These are phyloP conservation scores for Cryptophagus acutangulus DNA, from an alignment of 2,888 invertebrate genomes.

Conservation along the genomic window DNA sequence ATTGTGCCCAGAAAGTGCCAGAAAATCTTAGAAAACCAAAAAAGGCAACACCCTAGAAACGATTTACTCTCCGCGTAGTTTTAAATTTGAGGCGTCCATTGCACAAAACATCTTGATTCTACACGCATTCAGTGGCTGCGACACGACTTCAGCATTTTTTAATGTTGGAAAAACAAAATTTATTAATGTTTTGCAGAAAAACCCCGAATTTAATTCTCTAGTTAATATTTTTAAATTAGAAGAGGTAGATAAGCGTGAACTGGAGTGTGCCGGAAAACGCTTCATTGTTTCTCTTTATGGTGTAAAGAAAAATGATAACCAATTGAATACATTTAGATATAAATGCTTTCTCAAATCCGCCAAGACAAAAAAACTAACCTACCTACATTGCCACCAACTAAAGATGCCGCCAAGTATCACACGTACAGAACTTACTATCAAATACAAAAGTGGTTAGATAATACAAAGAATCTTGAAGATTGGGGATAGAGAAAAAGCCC, in stretches of 20 bases:
- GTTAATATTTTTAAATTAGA: no score
- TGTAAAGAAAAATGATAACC: no score
- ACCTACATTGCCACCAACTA: conserved; percentile 1
- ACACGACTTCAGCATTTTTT: conserved; percentile 15
- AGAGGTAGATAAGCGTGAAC: no score
- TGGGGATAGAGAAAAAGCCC: conserved; percentile 2
- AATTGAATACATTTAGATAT: not conserved
- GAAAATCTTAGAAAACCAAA: no score
- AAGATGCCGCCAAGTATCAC: conserved; percentile 6
- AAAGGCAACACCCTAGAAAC: conserved; percentile 15
- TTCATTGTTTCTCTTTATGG: no score
- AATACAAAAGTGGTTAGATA: not conserved
- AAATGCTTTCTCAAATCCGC: not conserved
- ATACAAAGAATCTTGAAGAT: conserved; percentile 1
- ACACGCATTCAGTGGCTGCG: conserved; percentile 17
- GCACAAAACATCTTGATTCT: conserved; percentile 17
- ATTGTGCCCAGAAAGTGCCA: conserved; percentile 3
- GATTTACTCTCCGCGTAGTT: conserved; percentile 14
- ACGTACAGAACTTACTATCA: conserved; percentile 2
- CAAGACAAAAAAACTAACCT: not conserved
- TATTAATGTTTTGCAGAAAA: not conserved
- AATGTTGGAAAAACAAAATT: conserved; percentile 12
- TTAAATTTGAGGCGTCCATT: conserved; percentile 11
- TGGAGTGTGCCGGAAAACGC: no score
- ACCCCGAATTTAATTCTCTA: no score